These are phyloP conservation scores for Orchestia grillus DNA, from an alignment of 1,140 invertebrate species.

Conservation along the genomic window DNA sequence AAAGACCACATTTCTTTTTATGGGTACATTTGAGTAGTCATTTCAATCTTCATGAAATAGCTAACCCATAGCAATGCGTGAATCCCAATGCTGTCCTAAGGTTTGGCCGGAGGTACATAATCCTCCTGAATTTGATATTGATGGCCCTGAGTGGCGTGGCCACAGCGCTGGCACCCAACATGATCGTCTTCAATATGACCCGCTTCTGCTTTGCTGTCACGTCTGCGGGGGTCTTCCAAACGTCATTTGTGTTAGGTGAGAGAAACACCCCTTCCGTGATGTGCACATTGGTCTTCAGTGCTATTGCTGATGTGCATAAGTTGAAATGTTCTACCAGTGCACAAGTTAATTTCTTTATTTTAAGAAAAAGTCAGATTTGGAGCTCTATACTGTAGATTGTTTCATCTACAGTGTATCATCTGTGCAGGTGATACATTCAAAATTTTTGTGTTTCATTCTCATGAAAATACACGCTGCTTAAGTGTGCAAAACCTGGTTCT, in stretches of 20 bases:
- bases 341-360: no score
- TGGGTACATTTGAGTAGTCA: no score
- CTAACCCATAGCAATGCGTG: neutral
- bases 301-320: neutral
- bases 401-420: no score
- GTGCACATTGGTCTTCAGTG: neutral
- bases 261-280: conserved; percentile 41
- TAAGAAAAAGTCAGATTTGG: no score
- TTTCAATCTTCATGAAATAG: neutral
- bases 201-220: conserved; percentile 56
- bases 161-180: conserved; percentile 57
- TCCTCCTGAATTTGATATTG: conserved; percentile 10
- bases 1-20: no score
- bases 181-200: conserved; percentile 26
- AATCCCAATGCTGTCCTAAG: neutral
- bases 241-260: conserved; percentile 57
- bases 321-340: no score
- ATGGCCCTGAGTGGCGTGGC: conserved; percentile 55
- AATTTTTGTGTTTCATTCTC: no score
- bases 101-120: conserved; percentile 43
- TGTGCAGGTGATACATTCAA: no score
- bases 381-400: no score
- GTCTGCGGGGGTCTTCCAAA: conserved; percentile 57
- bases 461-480: no score
- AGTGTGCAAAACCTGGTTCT: no score